Conservation (phyloP, 1,140 invertebrate species). For the Drosophila insularis region DNA sequence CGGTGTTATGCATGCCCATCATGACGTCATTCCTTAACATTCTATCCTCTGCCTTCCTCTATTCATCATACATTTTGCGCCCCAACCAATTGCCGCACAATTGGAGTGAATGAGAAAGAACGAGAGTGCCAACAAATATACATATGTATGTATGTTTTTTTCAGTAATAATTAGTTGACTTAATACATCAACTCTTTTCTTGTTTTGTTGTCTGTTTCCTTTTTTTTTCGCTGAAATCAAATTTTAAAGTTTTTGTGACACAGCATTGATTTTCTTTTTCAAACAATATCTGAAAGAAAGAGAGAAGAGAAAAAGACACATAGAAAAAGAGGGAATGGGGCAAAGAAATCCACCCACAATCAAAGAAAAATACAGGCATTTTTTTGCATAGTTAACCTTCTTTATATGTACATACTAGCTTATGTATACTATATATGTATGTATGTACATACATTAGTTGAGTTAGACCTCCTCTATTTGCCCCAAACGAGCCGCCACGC, state of each 20-base stretch:
- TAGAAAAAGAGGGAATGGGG: neutral
- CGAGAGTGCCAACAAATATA: constrained; percentile 31
- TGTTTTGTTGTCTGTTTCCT: neutral
- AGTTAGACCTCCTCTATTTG: constrained; percentile 46
- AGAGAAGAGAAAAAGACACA: constrained; percentile 4
- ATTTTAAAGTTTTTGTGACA: constrained; percentile 27
- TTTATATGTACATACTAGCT: neutral
- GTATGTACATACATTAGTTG: constrained; percentile 41
- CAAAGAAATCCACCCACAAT: constrained; percentile 45
- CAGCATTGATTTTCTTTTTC: constrained; percentile 48
- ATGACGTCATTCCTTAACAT: constrained; percentile 54
- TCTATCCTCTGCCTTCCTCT: constrained; percentile 36
- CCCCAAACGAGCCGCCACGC: constrained; percentile 28
- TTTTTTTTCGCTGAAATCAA: neutral
- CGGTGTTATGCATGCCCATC: constrained; percentile 52
- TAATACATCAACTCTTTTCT: constrained; percentile 30
- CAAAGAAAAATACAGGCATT: constrained; percentile 30
- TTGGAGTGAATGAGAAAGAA: constrained; percentile 6
- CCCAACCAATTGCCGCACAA: constrained; percentile 43
- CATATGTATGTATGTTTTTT: no score
- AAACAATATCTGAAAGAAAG: constrained; percentile 1
- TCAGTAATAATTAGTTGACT: constrained; percentile 24
- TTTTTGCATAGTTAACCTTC: constrained; percentile 26
- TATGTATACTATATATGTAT: neutral
- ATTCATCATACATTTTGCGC: constrained; percentile 25